These are phyloP conservation scores for Artibeus jamaicensis DNA, from an alignment of 2,797 vertebrate species.

Conservation along the genomic window DNA sequence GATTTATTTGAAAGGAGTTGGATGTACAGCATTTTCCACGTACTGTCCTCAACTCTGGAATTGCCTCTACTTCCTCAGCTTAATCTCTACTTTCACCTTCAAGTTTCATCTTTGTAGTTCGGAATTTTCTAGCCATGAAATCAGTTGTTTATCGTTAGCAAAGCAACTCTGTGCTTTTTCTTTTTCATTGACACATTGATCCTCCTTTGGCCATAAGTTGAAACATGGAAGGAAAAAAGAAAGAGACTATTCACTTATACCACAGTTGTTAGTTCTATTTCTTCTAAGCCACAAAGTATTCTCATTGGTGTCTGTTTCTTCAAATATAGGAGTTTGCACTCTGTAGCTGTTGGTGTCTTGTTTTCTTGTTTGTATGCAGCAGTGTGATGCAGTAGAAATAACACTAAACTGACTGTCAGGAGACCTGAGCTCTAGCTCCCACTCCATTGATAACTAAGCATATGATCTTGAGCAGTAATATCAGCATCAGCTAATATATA, in stretches of 20 bases:
- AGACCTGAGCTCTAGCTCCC: not conserved
- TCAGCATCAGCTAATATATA: not conserved
- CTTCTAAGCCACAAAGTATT: not conserved
- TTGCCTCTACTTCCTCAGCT: not conserved
- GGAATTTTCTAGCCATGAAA: constrained; percentile 32
- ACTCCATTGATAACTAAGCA: not conserved
- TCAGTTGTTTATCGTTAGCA: not conserved
- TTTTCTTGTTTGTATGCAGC: not conserved
- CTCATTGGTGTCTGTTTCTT: not conserved
- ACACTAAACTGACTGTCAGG: not conserved
- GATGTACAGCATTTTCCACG: not conserved
- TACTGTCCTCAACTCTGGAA: constrained; percentile 9
- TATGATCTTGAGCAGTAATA: not conserved
- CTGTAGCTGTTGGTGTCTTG: not conserved
- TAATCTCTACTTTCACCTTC: constrained; percentile 27
- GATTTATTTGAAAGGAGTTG: not conserved
- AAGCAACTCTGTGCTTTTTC: not conserved
- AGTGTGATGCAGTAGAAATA: not conserved
- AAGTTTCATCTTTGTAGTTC: constrained; percentile 14
- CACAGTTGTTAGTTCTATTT: not conserved
- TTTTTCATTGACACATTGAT: not conserved
- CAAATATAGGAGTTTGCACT: not conserved
- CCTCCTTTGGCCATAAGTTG: not conserved
- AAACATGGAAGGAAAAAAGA: not conserved
- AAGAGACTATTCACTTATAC: not conserved